Conservation (phyloP, 1,140 invertebrate genomes). For the Propsilocerus akamusi region DNA sequence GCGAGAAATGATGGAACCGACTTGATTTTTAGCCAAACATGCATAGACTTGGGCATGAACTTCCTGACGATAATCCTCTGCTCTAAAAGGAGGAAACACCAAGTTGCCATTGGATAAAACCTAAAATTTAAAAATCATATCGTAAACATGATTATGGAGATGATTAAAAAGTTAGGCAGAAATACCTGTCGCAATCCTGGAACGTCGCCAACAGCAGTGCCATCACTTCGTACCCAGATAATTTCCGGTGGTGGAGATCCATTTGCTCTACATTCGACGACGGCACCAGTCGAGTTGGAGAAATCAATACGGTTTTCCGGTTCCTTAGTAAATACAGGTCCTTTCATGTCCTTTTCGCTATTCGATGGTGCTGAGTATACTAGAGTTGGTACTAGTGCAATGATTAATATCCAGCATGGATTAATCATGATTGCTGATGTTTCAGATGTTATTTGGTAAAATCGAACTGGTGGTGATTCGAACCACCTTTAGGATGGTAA, state of each 20-base stretch:
- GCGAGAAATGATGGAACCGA: conserved; percentile 75
- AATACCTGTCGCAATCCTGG: conserved; percentile 70
- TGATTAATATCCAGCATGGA: no score
- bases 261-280: conserved; percentile 79
- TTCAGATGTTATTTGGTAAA: no score
- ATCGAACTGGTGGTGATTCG: no score
- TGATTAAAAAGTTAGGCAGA: conserved; percentile 8
- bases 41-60: conserved; percentile 87
- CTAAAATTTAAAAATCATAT: conserved; percentile 21
- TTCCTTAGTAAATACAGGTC: conserved; percentile 81
- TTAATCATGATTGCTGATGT: no score
- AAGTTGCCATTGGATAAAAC: conserved; percentile 80
- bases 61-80: conserved; percentile 80
- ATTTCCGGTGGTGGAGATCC: conserved; percentile 81
- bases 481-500: no score
- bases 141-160: not conserved
- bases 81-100: conserved; percentile 83
- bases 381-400: not conserved
- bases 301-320: conserved; percentile 82
- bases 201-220: conserved; percentile 72
- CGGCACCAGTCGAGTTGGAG: conserved; percentile 82
- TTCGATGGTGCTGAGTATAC: not conserved
- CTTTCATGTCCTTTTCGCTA: conserved; percentile 24
- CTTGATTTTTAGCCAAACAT: conserved; percentile 72
- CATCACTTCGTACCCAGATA: conserved; percentile 79